These are phyloP conservation scores for Augochlora pura DNA, from an alignment of 1,140 invertebrate species.

Conservation along the genomic window DNA sequence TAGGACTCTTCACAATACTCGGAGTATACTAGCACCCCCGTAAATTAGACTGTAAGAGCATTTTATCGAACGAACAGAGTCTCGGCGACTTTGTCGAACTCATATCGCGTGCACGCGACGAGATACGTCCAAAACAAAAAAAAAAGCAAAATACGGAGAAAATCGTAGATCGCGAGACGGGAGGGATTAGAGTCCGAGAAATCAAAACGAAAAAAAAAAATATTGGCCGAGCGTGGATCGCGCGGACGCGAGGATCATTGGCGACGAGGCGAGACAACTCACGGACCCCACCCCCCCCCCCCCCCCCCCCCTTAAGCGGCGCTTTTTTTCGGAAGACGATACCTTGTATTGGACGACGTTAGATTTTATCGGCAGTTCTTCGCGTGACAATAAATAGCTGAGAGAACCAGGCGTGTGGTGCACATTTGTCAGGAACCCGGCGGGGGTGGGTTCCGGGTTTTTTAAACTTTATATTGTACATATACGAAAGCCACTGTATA, in stretches of 20 bases:
- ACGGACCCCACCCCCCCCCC: too few species aligned
- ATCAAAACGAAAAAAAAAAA: too few species aligned
- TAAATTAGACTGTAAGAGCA: conserved; percentile 42
- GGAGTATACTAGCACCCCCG: conserved; percentile 71
- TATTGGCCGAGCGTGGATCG: conserved; percentile 27
- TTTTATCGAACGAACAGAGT: conserved; percentile 60
- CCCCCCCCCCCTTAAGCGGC: not conserved
- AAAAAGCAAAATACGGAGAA: conserved; percentile 8
- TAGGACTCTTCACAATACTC: conserved; percentile 76
- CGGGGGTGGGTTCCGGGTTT: not conserved
- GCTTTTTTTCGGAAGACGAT: not conserved
- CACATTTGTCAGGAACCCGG: not conserved
- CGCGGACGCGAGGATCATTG: not conserved
- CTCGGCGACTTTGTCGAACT: conserved; percentile 40
- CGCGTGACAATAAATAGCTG: conserved; percentile 31
- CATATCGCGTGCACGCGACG: conserved; percentile 11
- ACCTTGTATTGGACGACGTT: not conserved
- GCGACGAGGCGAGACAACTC: not conserved
- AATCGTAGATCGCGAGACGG: not conserved
- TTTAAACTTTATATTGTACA: conserved; percentile 55
- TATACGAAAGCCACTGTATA: conserved; percentile 65
- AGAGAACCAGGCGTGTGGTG: not conserved
- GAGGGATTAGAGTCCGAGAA: conserved; percentile 2
- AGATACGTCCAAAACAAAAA: conserved; percentile 26
- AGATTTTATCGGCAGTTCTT: not conserved